Conservation (phyloP, 2,797 vertebrate genomes). For the Esox masquinongy region DNA sequence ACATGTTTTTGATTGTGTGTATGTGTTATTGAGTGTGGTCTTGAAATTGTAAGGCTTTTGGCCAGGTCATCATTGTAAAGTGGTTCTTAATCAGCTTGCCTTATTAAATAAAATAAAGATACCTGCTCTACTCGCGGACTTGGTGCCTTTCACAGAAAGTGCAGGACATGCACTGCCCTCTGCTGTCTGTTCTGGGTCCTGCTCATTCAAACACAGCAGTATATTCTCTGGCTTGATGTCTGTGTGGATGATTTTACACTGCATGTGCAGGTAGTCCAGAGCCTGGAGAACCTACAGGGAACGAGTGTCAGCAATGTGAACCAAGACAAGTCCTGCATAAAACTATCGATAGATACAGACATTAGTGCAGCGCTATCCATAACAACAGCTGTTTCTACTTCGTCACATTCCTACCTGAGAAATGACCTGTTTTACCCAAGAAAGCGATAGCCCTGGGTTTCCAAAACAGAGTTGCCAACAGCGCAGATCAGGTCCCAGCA, state of each 20-base stretch:
- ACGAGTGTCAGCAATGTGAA: background rate
- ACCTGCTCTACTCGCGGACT: constrained; percentile 38
- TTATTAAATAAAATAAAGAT: no score
- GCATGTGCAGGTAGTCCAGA: constrained; percentile 81
- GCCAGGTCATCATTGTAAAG: no score
- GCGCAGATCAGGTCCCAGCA: constrained; percentile 81
- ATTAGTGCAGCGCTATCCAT: background rate
- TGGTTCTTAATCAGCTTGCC: no score
- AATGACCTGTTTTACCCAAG: constrained; percentile 79
- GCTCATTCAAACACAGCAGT: constrained; percentile 67
- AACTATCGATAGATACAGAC: background rate
- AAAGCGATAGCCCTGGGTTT: constrained; percentile 71
- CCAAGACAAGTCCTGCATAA: background rate
- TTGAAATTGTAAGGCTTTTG: no score
- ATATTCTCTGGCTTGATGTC: constrained; percentile 89
- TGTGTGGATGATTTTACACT: constrained; percentile 84
- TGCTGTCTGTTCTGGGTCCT: constrained; percentile 56
- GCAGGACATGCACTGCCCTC: constrained; percentile 27
- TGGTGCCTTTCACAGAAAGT: constrained; percentile 30
- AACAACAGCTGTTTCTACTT: background rate
- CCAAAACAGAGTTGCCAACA: constrained; percentile 74
- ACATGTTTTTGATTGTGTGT: no score
- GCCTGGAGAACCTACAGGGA: constrained; percentile 81
- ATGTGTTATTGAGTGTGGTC: no score
- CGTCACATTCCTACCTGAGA: constrained; percentile 71